phyloP scores from a whole-genome alignment of 2,888 invertebrate genomes.

The Brenthis ino region DNA sequence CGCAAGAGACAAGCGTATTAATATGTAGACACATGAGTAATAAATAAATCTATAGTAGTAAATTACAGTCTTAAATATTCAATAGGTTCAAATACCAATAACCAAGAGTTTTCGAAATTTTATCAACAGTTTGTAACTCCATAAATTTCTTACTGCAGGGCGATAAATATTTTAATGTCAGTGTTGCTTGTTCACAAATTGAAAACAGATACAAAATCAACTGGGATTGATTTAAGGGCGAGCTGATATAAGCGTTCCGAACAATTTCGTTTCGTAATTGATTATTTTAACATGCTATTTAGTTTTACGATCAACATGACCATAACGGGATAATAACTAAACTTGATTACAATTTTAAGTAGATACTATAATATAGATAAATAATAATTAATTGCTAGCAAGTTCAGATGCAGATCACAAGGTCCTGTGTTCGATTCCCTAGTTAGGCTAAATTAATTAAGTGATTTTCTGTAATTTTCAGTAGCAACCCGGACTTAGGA shows the following conservation, averaged over 20 bases:
- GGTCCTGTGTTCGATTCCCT: too few species aligned
- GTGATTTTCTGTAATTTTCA: too few species aligned
- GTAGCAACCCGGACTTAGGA: too few species aligned
- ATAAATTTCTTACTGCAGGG: constrained; percentile 21
- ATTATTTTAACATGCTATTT: constrained; percentile 17
- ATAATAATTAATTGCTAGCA: too few species aligned
- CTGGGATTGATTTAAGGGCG: constrained; percentile 18
- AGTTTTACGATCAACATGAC: background rate
- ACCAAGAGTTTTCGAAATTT: constrained; percentile 13
- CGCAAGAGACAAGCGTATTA: too few species aligned
- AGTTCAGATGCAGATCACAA: too few species aligned
- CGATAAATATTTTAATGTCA: constrained; percentile 26
- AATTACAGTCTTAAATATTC: too few species aligned
- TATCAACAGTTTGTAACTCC: constrained; percentile 7
- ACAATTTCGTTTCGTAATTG: constrained; percentile 12
- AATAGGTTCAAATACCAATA: background rate
- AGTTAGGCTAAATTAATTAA: too few species aligned
- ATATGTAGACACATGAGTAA: too few species aligned
- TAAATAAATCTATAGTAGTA: too few species aligned
- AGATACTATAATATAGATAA: background rate
- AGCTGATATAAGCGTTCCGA: constrained; percentile 1
- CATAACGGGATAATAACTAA: background rate
- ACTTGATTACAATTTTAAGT: background rate
- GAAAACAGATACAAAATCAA: constrained; percentile 23
- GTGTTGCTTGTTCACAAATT: constrained; percentile 23